Conservation (phyloP, 2,113 vertebrate genomes). For the Dasyurus viverrinus region DNA sequence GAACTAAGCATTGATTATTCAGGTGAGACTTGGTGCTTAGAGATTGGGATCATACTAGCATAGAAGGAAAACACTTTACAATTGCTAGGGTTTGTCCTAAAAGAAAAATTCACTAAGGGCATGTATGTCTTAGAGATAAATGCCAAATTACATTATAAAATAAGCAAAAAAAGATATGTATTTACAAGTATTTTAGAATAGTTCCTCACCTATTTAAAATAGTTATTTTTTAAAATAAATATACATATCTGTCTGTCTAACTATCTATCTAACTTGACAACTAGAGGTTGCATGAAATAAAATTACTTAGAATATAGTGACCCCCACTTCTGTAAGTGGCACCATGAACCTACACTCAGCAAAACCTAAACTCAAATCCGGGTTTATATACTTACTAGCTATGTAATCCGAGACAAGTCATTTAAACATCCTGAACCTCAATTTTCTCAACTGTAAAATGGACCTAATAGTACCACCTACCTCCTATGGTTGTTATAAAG, state of each 20-base stretch:
- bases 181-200: neutral
- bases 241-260: too few relatives aligned
- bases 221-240: neutral
- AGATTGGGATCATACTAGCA: slow-evolving; percentile 25
- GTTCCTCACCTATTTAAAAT: neutral
- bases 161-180: neutral
- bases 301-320: neutral
- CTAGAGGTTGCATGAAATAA: neutral
- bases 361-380: neutral
- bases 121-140: slow-evolving; percentile 2
- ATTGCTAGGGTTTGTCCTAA: neutral
- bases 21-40: slow-evolving; percentile 18
- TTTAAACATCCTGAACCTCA: neutral
- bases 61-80: neutral
- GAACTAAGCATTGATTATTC: slow-evolving; percentile 29
- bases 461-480: neutral
- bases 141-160: neutral
- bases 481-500: neutral
- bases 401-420: neutral
- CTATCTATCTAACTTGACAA: neutral
- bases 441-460: neutral
- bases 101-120: neutral
- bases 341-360: neutral
- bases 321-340: neutral
- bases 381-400: neutral